phyloP scores from a whole-genome alignment of 2,888 invertebrate genomes.

The Drosophila pegasa region DNA sequence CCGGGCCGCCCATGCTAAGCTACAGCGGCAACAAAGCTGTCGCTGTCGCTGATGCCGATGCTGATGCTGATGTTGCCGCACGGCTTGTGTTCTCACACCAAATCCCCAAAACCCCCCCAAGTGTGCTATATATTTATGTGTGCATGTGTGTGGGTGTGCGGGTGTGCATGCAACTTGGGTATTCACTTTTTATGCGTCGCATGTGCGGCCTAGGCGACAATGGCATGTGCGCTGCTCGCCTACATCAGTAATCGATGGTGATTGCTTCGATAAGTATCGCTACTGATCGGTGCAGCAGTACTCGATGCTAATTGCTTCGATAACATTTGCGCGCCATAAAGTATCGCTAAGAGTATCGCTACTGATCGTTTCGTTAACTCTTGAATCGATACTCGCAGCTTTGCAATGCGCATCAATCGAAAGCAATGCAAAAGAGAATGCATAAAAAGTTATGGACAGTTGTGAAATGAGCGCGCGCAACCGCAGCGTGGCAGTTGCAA shows the following conservation, averaged over 20 bases:
- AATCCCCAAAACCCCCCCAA: slow-evolving; percentile 11
- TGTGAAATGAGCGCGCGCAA: slow-evolving; percentile 39
- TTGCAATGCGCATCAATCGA: slow-evolving; percentile 14
- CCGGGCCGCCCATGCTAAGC: slow-evolving; percentile 45
- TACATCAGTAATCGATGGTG: slow-evolving; percentile 25
- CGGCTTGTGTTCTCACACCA: slow-evolving; percentile 68
- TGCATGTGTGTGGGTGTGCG: slow-evolving; percentile 7
- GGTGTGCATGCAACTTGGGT: slow-evolving; percentile 28
- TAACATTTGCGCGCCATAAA: slow-evolving; percentile 9
- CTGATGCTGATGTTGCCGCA: slow-evolving; percentile 59
- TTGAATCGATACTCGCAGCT: slow-evolving; percentile 20
- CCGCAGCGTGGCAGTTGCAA: slow-evolving; percentile 45
- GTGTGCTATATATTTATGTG: slow-evolving; percentile 31
- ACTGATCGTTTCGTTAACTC: slow-evolving; percentile 37
- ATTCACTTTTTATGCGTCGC: slow-evolving; percentile 40
- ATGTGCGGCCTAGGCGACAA: slow-evolving; percentile 43
- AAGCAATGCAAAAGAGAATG: slow-evolving; percentile 5
- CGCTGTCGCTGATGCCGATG: slow-evolving; percentile 39
- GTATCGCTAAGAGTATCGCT: too few relatives aligned
- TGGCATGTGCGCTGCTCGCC: slow-evolving; percentile 33
- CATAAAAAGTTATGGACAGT: slow-evolving; percentile 54
- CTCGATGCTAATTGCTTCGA: slow-evolving; percentile 39
- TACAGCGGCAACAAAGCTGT: slow-evolving; percentile 55
- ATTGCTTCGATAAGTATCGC: slow-evolving; percentile 38
- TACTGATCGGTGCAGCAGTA: slow-evolving; percentile 24